These are phyloP conservation scores for Meteorus sp. DNA, from an alignment of 1,140 invertebrate genomes.

Conservation along the genomic window DNA sequence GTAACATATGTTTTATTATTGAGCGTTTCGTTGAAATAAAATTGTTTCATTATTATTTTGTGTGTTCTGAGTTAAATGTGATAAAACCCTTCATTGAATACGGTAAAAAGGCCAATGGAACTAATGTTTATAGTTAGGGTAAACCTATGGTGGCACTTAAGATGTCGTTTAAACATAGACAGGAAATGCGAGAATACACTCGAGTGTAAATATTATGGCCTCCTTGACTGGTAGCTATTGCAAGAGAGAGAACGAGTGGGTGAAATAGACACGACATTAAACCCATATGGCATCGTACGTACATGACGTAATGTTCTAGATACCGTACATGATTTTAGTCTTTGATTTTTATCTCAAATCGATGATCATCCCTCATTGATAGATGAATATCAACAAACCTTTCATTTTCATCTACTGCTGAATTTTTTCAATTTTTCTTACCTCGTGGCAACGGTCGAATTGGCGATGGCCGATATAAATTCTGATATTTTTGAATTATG, in stretches of 20 bases:
- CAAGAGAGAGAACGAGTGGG: too few relatives aligned
- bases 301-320: slow-evolving; percentile 39
- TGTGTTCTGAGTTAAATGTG: too few relatives aligned
- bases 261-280: slow-evolving; percentile 38
- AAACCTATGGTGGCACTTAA: slow-evolving; percentile 53
- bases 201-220: slow-evolving; percentile 53
- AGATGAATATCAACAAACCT: neutral
- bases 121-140: slow-evolving; percentile 45
- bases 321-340: neutral
- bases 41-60: too few relatives aligned
- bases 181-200: slow-evolving; percentile 56
- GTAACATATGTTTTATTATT: too few relatives aligned
- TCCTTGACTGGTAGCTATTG: slow-evolving; percentile 41
- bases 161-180: slow-evolving; percentile 57
- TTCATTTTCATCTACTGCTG: neutral
- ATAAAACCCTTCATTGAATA: too few relatives aligned
- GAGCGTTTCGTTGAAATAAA: too few relatives aligned
- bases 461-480: slow-evolving; percentile 40
- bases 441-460: slow-evolving; percentile 44
- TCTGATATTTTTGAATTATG: slow-evolving; percentile 37
- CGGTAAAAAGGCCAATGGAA: neutral
- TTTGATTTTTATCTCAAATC: too few relatives aligned
- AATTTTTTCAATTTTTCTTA: slow-evolving; percentile 40
- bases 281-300: slow-evolving; percentile 48
- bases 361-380: neutral